Evolutionary conservation across 1,140 invertebrate genomes (phyloP).

Genomic region (Mamestra configurata): DNA sequence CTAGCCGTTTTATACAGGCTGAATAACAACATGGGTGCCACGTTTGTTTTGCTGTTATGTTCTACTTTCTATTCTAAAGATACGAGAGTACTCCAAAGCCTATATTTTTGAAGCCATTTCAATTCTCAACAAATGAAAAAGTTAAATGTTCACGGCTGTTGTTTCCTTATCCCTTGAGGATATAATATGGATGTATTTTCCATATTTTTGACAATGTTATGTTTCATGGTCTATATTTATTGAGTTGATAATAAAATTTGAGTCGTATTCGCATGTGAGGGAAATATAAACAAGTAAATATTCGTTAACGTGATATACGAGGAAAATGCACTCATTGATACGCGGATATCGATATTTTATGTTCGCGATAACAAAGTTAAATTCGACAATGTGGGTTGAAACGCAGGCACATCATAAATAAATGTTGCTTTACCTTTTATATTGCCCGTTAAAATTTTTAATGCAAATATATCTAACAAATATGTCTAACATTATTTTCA

Average conservation of each 20-base stretch:
- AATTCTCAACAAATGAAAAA: conserved; percentile 34
- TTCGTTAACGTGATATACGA: conserved; percentile 48
- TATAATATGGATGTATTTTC: conserved; percentile 11
- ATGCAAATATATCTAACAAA: no score
- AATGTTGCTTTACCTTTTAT: neutral
- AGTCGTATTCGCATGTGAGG: neutral
- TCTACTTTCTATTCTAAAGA: neutral
- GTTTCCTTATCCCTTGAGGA: conserved; percentile 3
- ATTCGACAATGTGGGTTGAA: neutral
- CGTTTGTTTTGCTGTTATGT: neutral
- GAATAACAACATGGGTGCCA: conserved; percentile 1
- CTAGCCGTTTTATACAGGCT: neutral
- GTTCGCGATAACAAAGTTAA: conserved; percentile 33
- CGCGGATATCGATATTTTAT: conserved; percentile 23
- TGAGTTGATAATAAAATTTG: conserved; percentile 45
- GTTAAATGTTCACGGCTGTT: neutral
- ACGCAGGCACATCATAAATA: neutral
- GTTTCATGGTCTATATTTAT: conserved; percentile 44
- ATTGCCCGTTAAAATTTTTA: no score
- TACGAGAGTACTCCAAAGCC: neutral
- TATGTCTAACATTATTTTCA: neutral
- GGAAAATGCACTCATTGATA: conserved; percentile 30
- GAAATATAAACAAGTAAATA: conserved; percentile 49
- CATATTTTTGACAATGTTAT: conserved; percentile 28
- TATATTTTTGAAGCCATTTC: conserved; percentile 9